Percentiles rank a stretch among this genome's conserved stretches.
These are phyloP conservation scores for Oophaga pumilio DNA, from an alignment of 2,113 vertebrate species.

Conservation along the genomic window DNA sequence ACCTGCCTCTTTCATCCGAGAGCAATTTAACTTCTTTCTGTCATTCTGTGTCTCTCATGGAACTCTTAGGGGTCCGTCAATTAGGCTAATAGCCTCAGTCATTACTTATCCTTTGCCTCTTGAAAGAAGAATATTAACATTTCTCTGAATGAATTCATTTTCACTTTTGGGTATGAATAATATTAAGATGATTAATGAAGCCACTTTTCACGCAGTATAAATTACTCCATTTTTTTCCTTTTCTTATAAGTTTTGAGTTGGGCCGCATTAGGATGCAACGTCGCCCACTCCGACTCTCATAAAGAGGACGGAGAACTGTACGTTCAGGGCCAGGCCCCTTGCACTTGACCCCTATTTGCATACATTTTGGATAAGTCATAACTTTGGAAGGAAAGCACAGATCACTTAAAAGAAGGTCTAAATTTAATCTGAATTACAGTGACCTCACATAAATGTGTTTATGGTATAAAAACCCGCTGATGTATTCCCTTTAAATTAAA, in stretches of 20 bases:
- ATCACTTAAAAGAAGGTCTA: too few relatives aligned
- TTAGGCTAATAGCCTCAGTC: slow-evolving; percentile 19
- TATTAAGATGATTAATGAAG: not conserved
- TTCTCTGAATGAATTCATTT: not conserved
- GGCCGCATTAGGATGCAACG: not conserved
- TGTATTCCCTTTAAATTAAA: too few relatives aligned
- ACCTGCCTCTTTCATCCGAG: slow-evolving; percentile 12
- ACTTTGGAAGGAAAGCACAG: too few relatives aligned
- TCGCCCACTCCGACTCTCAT: not conserved
- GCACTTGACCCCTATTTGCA: too few relatives aligned
- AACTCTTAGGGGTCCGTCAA: slow-evolving; percentile 7
- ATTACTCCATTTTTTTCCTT: not conserved
- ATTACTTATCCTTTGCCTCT: slow-evolving; percentile 7
- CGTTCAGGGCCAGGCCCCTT: too few relatives aligned
- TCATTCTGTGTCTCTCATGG: not conserved
- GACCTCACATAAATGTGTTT: too few relatives aligned
- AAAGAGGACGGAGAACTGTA: too few relatives aligned
- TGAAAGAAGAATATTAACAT: slow-evolving; percentile 24
- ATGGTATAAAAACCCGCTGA: too few relatives aligned
- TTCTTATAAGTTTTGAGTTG: not conserved
- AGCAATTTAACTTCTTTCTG: slow-evolving; percentile 7
- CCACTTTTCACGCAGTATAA: not conserved
- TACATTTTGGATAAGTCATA: too few relatives aligned
- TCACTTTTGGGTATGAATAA: not conserved
- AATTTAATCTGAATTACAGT: too few relatives aligned